Base-by-base conservation (phyloP, 2,888 invertebrate species). In the Vanessa cardui region DNA sequence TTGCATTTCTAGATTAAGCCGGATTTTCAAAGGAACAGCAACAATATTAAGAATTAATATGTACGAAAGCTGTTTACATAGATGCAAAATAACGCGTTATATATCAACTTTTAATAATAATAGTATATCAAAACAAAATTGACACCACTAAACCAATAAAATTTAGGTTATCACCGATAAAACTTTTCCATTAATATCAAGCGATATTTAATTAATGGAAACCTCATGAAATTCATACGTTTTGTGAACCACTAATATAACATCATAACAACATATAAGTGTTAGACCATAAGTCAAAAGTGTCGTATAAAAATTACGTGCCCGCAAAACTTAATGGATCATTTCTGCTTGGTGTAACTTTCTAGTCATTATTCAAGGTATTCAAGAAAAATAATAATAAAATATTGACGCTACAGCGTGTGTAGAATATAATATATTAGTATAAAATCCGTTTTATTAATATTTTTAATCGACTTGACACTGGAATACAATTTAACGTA, bases 241-340 rank as follows among this genome's bases (percentile, higher is more conserved):
- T 26, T 52, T 18, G 0, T 18, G 39, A 6, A 39, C 39, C 39
- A 16, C 52, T 31, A 21, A 54, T 54, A 54, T 54, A 54, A 56
- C 26, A n/a, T 56, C 39, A 56, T 12, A 56, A 18, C n/a, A 39
- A 39, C 18, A 56, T 56, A 47, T 20, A 56, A 8, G 12, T 39
- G 18, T 18, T 18, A 33, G 33, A 39, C 18, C n/a, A 56, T 26
- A 56, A 56, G 18, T 39, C 56, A 56, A 39, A 18, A 54, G 21
- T n/a, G 33, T 39, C 33, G 18, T 56, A 39, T 31, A 18, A 56
- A 47, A 33, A 18, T 56, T 56, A 39, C 56, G 56, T 56, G 39
- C 39, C 18, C 39, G 9, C 56, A 20, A 16, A 39, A 39, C 18
- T 39, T 56, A 56, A 18, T 39, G 56, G 18, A 39, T 56, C 39